Evolutionary conservation across 2,113 vertebrate species (phyloP).

Genomic region (Tapirus terrestris): DNA sequence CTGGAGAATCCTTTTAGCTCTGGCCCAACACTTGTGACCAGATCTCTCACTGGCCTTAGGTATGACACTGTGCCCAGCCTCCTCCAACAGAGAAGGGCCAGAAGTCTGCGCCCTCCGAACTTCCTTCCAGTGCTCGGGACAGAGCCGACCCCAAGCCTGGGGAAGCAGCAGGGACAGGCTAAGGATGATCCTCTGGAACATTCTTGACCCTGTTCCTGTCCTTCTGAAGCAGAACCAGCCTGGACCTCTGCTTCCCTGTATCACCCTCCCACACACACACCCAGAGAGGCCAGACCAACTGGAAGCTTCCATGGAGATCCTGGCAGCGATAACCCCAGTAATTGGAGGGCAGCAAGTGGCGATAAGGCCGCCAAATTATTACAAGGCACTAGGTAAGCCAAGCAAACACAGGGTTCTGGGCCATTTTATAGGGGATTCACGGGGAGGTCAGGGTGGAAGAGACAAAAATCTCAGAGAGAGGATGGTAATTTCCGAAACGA

Average conservation of each 20-base stretch:
- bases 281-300: neutral
- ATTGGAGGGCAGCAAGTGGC: constrained; percentile 59
- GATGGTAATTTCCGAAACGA: constrained; percentile 64
- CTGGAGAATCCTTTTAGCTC: neutral
- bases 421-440: constrained; percentile 61
- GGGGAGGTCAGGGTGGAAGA: constrained; percentile 31
- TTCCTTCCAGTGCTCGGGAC: neutral
- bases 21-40: neutral
- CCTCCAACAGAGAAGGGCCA: neutral
- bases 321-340: constrained; percentile 45
- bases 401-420: constrained; percentile 68
- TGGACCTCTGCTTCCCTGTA: neutral
- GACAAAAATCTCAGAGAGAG: constrained; percentile 64
- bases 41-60: neutral
- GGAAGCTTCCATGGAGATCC: constrained; percentile 37
- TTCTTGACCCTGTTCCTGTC: neutral
- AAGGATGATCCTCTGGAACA: neutral
- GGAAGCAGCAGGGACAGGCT: neutral
- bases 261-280: neutral
- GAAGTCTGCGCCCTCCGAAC: neutral
- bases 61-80: neutral
- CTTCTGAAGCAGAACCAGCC: neutral
- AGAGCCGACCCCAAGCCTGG: neutral
- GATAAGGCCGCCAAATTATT: constrained; percentile 73
- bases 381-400: constrained; percentile 53